phyloP scores from a whole-genome alignment of 2,113 vertebrate species.

The Empidonax traillii region DNA sequence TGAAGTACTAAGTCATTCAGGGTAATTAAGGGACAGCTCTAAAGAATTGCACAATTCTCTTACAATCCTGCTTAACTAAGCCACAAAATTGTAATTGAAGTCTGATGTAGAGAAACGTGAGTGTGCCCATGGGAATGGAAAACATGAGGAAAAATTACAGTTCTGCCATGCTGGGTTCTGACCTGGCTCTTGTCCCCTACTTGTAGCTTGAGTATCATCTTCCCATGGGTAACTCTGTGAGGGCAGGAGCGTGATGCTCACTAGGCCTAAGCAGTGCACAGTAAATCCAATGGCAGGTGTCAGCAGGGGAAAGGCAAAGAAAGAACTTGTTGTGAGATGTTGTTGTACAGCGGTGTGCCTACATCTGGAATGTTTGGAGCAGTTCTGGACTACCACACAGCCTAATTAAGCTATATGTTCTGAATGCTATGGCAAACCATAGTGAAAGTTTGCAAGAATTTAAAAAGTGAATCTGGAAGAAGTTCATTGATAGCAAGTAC shows the following conservation, averaged over 20 bases:
- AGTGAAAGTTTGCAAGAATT: not conserved
- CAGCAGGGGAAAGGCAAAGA: not conserved
- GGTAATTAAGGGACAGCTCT: not conserved
- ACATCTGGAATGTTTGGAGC: rapidly evolving
- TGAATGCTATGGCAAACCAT: not conserved
- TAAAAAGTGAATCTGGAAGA: not conserved
- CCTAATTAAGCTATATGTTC: rapidly evolving
- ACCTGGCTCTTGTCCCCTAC: not conserved
- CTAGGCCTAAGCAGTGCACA: not conserved
- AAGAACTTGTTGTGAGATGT: not conserved
- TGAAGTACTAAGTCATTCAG: not conserved
- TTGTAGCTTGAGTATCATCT: not conserved
- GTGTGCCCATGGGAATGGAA: not conserved
- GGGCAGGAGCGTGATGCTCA: not conserved
- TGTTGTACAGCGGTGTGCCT: not conserved
- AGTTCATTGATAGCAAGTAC: not conserved
- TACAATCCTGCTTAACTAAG: not conserved
- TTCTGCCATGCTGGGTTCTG: not conserved
- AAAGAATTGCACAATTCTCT: not conserved
- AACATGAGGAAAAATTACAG: not conserved
- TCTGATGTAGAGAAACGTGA: not conserved
- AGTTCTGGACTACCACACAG: not conserved
- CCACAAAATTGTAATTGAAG: not conserved
- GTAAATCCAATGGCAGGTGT: not conserved
- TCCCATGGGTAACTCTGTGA: not conserved